Conservation (phyloP, 2,888 invertebrate genomes). For the Oscheius sp. region DNA sequence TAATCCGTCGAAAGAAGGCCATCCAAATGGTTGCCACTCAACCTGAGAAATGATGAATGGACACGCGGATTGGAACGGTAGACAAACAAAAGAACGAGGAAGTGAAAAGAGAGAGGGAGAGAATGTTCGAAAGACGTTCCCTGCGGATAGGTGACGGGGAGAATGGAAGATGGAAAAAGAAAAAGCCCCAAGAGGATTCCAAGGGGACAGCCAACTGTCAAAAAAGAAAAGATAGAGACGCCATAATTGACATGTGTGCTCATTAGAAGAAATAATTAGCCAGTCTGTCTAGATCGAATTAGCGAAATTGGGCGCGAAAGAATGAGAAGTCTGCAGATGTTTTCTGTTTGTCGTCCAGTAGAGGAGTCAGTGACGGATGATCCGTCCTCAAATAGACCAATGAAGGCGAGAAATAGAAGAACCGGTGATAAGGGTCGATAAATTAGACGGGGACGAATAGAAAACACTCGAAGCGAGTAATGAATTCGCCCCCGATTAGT, state of each 20-base stretch:
- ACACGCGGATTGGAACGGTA: neutral
- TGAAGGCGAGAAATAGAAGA: neutral
- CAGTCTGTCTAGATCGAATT: constrained; percentile 6
- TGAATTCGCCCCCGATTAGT: neutral
- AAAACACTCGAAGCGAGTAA: neutral
- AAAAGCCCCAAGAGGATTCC: neutral
- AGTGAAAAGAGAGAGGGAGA: neutral
- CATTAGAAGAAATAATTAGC: constrained; percentile 17
- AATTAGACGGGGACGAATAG: neutral
- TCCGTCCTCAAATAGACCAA: constrained; percentile 13
- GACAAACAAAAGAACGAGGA: neutral
- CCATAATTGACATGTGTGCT: constrained; percentile 13
- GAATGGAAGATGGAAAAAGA: too few relatives aligned
- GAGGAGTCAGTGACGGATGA: constrained; percentile 1
- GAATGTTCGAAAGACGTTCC: constrained; percentile 4
- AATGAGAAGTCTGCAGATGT: constrained; percentile 8
- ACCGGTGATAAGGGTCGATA: neutral
- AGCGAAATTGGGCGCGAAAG: constrained; percentile 14
- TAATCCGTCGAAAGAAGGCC: constrained; percentile 12
- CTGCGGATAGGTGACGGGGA: neutral
- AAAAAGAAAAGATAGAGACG: neutral
- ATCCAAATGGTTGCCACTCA: constrained; percentile 3
- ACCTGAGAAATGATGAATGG: constrained; percentile 1
- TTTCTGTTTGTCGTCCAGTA: constrained; percentile 21
- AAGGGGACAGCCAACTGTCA: constrained; percentile 12